A percentile compares a stretch with the other conserved stretches of the same genome.
These are phyloP conservation scores for Isichthys henryi DNA, from an alignment of 2,113 vertebrate species.

Conservation along the genomic window DNA sequence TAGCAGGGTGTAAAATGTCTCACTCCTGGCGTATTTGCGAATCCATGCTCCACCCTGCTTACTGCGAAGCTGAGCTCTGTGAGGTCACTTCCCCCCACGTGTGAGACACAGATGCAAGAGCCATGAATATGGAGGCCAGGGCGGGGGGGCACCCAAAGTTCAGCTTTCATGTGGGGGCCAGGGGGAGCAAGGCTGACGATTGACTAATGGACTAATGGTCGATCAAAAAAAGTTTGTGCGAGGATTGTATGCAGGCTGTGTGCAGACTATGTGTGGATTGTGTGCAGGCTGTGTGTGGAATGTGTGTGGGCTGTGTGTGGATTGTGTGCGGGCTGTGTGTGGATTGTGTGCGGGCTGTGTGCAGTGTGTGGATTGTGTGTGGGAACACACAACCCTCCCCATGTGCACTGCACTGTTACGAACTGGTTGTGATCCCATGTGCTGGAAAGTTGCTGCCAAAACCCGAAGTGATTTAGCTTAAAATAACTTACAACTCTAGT, in stretches of 20 bases:
- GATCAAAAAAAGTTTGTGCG: neutral
- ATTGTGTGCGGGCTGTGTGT: too few relatives aligned
- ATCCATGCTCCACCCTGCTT: neutral
- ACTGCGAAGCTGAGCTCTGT: neutral
- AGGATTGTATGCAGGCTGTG: too few relatives aligned
- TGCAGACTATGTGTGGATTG: neutral
- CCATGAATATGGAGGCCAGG: neutral
- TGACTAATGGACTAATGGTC: neutral
- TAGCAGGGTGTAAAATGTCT: neutral
- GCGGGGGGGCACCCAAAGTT: neutral
- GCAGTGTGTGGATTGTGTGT: too few relatives aligned
- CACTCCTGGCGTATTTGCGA: neutral
- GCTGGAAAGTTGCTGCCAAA: constrained; percentile 84
- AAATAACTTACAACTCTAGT: constrained; percentile 91
- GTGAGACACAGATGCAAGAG: neutral
- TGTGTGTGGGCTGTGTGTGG: too few relatives aligned
- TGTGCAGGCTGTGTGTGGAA: too few relatives aligned
- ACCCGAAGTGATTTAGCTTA: constrained; percentile 86
- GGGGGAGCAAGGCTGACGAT: neutral
- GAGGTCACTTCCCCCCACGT: neutral
- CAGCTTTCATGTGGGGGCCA: neutral
- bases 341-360: neutral
- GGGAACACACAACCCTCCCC: too few relatives aligned
- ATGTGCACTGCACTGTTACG: neutral
- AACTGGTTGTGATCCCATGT: constrained; percentile 69